Base-by-base conservation (phyloP, 2,888 invertebrate genomes). In the Ochropleura plecta region DNA sequence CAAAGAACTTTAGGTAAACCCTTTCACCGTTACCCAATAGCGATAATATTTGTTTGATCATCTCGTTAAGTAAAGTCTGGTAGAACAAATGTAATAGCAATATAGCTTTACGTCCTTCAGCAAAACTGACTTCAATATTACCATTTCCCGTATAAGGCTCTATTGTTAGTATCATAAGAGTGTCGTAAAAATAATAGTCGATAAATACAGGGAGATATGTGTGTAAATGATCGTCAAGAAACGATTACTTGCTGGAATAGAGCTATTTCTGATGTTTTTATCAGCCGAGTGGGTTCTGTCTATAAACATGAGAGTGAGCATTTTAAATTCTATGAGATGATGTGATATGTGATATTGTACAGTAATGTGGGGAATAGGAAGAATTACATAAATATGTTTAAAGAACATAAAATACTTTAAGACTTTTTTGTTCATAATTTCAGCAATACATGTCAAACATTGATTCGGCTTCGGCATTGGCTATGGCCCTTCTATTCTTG, bases 191-290 rank as follows among this genome's bases (percentile, higher is more conserved):
- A 73, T 91, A 92, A 92, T 89, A 90, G 92, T 89, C 91, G 83
- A 93, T 94, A 93, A 93, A 94, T 90, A 91, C 81, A 63, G 57
- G 87, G 90, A 69, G 62, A 88, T 91, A 92, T 90, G 91, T 89
- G 87, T 87, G 84, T 86, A 84, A 82, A 86, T 84, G 86, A 89
- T 92, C 91, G 88, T 92, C 90, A 92, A 90, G 87, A 92, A 92
- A 89, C 92, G 90, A 94, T 94, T 91, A 92, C 88, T 86, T 86
- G 75, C 79, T 85, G 88, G 86, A 90, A 92, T 89, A 84, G 90
- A 86, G 87, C 46, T 63, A 44, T 78, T 85, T 85, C 85, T 90
- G 91, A 90, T 89, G 88, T 90, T 89, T 89, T 85, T 88, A 89
- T 91, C 88, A 89, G 80, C 44, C 18, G 42, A 64, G 60, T 48